Evolutionary conservation across 2,113 vertebrate species (phyloP), one percentile per base, ranked within the genome.

Genomic region (Dicaeum eximium): DNA sequence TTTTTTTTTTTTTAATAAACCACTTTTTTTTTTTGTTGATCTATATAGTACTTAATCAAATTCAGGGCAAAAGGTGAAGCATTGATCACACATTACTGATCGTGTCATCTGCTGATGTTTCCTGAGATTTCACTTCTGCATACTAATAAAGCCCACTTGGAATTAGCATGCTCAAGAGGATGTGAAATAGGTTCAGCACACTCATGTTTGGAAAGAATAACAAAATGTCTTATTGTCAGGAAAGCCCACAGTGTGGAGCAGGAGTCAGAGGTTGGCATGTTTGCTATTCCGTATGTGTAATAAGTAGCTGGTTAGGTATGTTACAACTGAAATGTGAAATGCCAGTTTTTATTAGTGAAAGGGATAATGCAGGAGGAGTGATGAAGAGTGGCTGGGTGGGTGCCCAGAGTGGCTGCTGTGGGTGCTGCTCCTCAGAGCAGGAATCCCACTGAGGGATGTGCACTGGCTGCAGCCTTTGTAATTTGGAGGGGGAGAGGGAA

Each of bases 31-130:
- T 95, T 66, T 89, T 87, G 44, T 84, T 93, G 80, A 97, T 97
- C 96, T 97, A 57, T 95, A 82, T 54, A 92, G 96, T 96, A 97
- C 87, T 96, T 97, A 98, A 98, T 98, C 97, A 98, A 97, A 98
- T 97, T 98, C 97, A 98, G 51, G 97, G 88, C 95, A 96, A 98
- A 97, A 97, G 97, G 96, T 97, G 72, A 96, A 97, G 85, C 91
- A 98, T 96, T 98, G 97, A 98, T 98, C 97, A 97, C 95, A 97
- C 58, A 96, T 97, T 98, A 82, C 95, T 95, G 97, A 97, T 97
- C 92, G 89, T 74, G 96, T 77, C 86, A 97, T 94, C 93, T 96
- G 83, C 93, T 88, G 90, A 61, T 75, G 74, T 94, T 98, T 94
- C 91, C 51, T 92, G 92, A 91, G 94, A 98, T 97, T 98, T 97